A percentile compares a stretch with the other conserved stretches of the same genome.
These are phyloP conservation scores for Rhabdophis nuchalis DNA, from an alignment of 2,797 vertebrate species.

Conservation along the genomic window DNA sequence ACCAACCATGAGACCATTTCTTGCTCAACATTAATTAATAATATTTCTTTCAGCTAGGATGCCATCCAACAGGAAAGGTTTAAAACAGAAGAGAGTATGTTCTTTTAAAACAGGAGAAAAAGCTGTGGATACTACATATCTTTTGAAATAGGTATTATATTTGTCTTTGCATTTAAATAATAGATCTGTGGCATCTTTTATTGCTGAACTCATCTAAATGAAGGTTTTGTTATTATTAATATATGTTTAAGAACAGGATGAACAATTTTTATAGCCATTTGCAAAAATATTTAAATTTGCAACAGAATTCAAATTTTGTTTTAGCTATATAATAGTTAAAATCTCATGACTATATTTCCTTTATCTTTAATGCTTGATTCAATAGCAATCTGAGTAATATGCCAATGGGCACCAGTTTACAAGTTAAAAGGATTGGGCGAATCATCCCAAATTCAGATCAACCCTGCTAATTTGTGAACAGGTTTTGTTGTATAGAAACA, in stretches of 20 bases:
- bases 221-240: not conserved
- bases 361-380: not conserved
- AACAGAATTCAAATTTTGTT: not conserved
- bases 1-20: not conserved
- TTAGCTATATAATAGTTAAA: not conserved
- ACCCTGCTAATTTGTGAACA: not conserved
- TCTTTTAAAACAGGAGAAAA: not conserved
- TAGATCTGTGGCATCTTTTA: not conserved
- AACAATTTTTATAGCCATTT: not conserved
- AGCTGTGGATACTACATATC: not conserved
- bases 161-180: not conserved
- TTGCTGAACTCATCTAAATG: not conserved
- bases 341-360: not conserved
- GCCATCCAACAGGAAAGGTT: not conserved
- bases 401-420: not conserved
- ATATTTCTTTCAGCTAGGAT: not conserved
- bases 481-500: not conserved
- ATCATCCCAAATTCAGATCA: not conserved
- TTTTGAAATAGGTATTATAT: not conserved
- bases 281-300: not conserved
- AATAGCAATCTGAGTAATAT: not conserved
- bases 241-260: not conserved
- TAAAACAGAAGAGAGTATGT: not conserved
- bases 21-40: not conserved
- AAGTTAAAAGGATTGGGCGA: not conserved